Evolutionary conservation across 2,797 vertebrate genomes (phyloP).

Genomic region (Sebastes itinus): DNA sequence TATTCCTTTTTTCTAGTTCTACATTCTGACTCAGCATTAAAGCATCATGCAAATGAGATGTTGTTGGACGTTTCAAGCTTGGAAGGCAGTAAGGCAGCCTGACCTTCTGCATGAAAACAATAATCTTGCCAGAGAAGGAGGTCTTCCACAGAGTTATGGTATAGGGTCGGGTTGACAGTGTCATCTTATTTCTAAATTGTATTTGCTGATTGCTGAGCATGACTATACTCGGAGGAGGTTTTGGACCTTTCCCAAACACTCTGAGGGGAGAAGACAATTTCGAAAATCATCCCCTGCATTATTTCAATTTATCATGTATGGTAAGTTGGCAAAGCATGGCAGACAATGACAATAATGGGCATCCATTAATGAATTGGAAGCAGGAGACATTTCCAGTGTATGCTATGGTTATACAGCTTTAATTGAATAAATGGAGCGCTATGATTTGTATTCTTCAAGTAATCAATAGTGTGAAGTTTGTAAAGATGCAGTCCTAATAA

Average conservation of each 20-base stretch:
- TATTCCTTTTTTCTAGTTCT: neutral
- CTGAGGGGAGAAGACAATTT: neutral
- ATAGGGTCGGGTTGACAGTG: neutral
- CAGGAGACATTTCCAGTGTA: neutral
- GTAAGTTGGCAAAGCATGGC: neutral
- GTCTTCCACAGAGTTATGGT: neutral
- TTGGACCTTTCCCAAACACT: neutral
- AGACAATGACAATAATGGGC: neutral
- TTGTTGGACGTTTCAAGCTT: neutral
- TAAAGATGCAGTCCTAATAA: neutral
- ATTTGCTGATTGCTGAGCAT: neutral
- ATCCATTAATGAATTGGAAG: neutral
- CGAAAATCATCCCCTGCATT: neutral
- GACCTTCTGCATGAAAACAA: conserved; percentile 5
- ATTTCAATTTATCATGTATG: neutral
- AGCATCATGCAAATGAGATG: neutral
- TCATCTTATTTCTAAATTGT: neutral
- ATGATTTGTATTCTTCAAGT: neutral
- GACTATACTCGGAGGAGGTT: neutral
- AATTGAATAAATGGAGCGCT: neutral
- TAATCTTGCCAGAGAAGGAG: neutral
- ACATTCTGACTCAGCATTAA: neutral
- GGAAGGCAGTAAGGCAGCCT: neutral
- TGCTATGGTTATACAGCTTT: neutral
- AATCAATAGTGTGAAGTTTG: neutral